These are phyloP conservation scores for Zaprionus gabonicus DNA, from an alignment of 1,140 invertebrate species.

Conservation along the genomic window DNA sequence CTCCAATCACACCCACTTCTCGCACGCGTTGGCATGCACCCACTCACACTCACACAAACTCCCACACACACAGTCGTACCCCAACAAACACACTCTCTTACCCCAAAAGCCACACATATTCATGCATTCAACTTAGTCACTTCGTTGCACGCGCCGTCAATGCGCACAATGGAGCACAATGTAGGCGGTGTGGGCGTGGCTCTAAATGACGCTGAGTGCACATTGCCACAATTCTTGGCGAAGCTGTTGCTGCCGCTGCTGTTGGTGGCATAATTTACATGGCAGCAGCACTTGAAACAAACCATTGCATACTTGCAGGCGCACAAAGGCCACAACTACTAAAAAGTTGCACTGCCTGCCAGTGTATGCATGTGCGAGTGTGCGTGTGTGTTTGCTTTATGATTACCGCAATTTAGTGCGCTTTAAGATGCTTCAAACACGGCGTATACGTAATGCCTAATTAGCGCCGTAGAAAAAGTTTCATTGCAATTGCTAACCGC, in stretches of 20 bases:
- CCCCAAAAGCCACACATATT: constrained; percentile 18
- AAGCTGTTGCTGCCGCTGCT: constrained; percentile 24
- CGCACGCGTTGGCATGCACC: constrained; percentile 19
- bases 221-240: constrained; percentile 73
- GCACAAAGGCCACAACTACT: constrained; percentile 38
- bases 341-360: constrained; percentile 6
- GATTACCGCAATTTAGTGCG: constrained; percentile 72
- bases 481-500: constrained; percentile 70
- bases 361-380: not conserved
- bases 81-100: constrained; percentile 1
- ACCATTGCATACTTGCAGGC: constrained; percentile 43
- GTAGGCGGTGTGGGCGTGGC: constrained; percentile 44
- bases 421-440: constrained; percentile 49
- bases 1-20: constrained; percentile 46
- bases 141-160: constrained; percentile 56
- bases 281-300: constrained; percentile 65
- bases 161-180: constrained; percentile 55
- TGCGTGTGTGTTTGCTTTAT: constrained; percentile 39
- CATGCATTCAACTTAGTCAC: constrained; percentile 51
- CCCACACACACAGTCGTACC: not conserved
- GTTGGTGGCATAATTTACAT: constrained; percentile 73
- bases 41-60: not conserved
- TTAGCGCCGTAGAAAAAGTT: constrained; percentile 68
- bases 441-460: constrained; percentile 69
- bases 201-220: constrained; percentile 76